Conservation (phyloP, 2,888 invertebrate species). For the Oscheius sp. region DNA sequence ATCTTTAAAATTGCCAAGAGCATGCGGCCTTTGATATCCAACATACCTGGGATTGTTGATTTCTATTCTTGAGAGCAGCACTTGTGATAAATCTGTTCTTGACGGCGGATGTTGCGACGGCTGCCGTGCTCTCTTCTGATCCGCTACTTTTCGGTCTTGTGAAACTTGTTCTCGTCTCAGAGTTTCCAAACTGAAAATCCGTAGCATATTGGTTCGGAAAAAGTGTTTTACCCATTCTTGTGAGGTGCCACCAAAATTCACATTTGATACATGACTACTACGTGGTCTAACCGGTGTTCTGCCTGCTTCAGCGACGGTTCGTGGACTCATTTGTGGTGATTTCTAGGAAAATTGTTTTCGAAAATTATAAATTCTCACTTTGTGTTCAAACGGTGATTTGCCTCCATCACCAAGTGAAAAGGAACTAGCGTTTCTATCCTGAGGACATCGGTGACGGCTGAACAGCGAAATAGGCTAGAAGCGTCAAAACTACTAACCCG, state of each 20-base stretch:
- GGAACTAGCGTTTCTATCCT: slow-evolving; percentile 65
- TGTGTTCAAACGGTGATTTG: slow-evolving; percentile 17
- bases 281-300: slow-evolving; percentile 6
- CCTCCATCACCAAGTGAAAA: slow-evolving; percentile 54
- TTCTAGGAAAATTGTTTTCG: background rate
- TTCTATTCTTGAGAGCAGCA: slow-evolving; percentile 38
- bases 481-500: slow-evolving; percentile 56
- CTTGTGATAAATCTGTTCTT: slow-evolving; percentile 36
- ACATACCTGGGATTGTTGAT: slow-evolving; percentile 29
- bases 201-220: background rate
- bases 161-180: slow-evolving; percentile 22
- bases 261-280: slow-evolving; percentile 3
- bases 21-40: background rate
- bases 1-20: background rate
- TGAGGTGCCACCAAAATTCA: slow-evolving; percentile 8
- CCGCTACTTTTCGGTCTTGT: slow-evolving; percentile 31
- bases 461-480: slow-evolving; percentile 17
- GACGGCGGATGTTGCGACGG: background rate
- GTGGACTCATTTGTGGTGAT: slow-evolving; percentile 24
- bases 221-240: slow-evolving; percentile 2
- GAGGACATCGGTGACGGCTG: slow-evolving; percentile 68
- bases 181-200: slow-evolving; percentile 15
- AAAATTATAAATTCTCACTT: background rate
- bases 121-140: background rate
- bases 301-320: background rate